Base-by-base conservation (phyloP, 2,797 vertebrate species). In the Pipistrellus kuhlii region DNA sequence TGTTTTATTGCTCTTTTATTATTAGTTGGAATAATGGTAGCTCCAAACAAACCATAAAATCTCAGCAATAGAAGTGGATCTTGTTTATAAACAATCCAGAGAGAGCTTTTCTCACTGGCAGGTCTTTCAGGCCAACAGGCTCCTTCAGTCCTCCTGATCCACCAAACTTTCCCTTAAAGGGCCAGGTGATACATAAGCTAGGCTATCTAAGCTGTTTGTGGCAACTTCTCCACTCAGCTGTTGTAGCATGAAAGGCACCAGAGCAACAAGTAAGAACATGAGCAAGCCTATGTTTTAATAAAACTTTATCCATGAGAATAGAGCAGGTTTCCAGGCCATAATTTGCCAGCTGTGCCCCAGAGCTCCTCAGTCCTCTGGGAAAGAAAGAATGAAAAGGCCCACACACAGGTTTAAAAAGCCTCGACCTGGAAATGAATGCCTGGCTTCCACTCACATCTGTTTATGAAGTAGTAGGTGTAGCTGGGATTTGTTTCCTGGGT, bases 271-370 rank as follows among this genome's bases (percentile, higher is more conserved):
- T 38, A 75, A 66, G 69, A 32, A 80, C 62, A 76, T 23, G 17
- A 30, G 20, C 11, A 66, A 20, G 18, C 46, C 46, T 71, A 15
- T 27, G 27, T 84, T 81, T 72, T 86, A 95, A 18, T 81, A 83
- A 94, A 94, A 90, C 82, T 88, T 93, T 87, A 80, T 76, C 81
- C 88, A 69, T 64, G 84, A 77, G 91, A 10, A n/a, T 44, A 69
- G 41, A 80, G 23, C 32, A 51, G 55, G 71, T 10, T 30, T 20
- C 10, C 35, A 20, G 78, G 41, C n/a, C 44, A 8, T 32, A 21
- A 38, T 66, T 75, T 87, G 20, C 30, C 68, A 51, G 0, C 41
- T 32, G n/a, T 90, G 48, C 8, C 41, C 57, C 73, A 20, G 25
- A 76, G 35, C 30, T n/a, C 84, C 41, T 8, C 27, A 51, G 76